Percentiles rank a stretch among this genome's conserved stretches.
phyloP scores from a whole-genome alignment of 2,888 invertebrate genomes.

The Xanthostigma xanthostigma region DNA sequence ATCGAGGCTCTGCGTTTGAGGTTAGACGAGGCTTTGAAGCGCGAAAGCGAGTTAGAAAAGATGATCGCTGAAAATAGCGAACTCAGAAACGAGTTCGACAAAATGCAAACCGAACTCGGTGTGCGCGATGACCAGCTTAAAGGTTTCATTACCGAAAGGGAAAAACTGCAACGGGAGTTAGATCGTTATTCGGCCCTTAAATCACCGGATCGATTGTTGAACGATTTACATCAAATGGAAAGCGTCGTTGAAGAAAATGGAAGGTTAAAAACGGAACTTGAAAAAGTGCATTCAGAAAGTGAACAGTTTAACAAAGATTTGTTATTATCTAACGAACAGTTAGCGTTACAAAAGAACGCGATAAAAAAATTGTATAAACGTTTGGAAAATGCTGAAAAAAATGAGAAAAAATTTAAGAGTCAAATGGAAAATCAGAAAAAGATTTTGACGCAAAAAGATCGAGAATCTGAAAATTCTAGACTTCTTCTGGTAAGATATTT shows the following conservation, averaged over 20 bases:
- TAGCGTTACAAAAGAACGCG: no score
- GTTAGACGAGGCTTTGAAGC: constrained; percentile 46
- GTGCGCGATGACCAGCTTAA: constrained; percentile 16
- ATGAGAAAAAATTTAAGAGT: no score
- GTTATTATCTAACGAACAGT: no score
- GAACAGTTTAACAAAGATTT: not conserved
- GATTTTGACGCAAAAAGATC: no score
- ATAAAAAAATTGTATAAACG: no score
- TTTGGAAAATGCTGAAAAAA: no score
- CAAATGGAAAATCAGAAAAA: no score
- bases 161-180: constrained; percentile 15
- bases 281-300: not conserved
- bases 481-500: no score
- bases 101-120: constrained; percentile 21
- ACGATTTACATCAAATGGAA: not conserved
- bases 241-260: constrained; percentile 12
- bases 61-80: constrained; percentile 33
- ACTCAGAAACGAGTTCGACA: constrained; percentile 19
- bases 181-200: not conserved
- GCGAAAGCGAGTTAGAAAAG: constrained; percentile 46
- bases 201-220: not conserved
- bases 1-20: constrained; percentile 48
- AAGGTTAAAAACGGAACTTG: constrained; percentile 11
- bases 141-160: constrained; percentile 17
- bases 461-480: no score